Base-by-base conservation (phyloP, 2,113 vertebrate species). In the Acinonyx jubatus region DNA sequence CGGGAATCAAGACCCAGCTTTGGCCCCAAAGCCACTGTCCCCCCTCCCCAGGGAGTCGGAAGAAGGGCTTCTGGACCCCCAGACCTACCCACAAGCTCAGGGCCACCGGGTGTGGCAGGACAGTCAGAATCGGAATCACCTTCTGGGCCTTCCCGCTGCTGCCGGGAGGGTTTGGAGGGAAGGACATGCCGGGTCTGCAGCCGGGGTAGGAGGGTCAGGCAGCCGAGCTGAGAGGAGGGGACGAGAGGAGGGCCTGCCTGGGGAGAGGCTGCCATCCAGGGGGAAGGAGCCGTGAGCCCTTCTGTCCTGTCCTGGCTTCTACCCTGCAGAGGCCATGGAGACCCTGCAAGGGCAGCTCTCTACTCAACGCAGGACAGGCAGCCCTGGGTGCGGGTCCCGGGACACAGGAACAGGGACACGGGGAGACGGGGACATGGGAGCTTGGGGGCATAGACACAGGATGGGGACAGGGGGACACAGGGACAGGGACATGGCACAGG, bases 171-270 rank as follows among this genome's bases (percentile, higher is more conserved):
- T 36, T 16, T 13, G 52, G 48, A 36, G 65, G 10, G 38, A 36
- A 29, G 1, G 9, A 7, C 7, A 1, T 0, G 6, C 52, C 1
- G 45, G 57, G 48, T 38, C 92, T 31, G 71, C 6, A 0, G 33
- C n/a, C 2, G 25, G 11, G 41, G 36, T 3, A 1, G 9, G 14
- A 18, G 74, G 15, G 4, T 31, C 65, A 0, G 25, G 65, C 4
- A 45, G 16, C 25, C 36, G 41, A 15, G 16, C 76, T 23, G 23
- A 29, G 16, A 79, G 25, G 41, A 21, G 45, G 48, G 14, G 45
- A 33, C 10, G 3, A 5, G 6, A 11, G 38, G 0, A 5, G 33
- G n/a, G 15, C n/a, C 18, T 11, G 65, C 5, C 36, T 13, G 68
- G 50, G 38, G 33, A n/a, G 52, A 45, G 41, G 5, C 52, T 2